A percentile compares a stretch with the other conserved stretches of the same genome.
These are phyloP conservation scores for Haplochromis burtoni DNA, from an alignment of 2,113 vertebrate species.

Conservation along the genomic window DNA sequence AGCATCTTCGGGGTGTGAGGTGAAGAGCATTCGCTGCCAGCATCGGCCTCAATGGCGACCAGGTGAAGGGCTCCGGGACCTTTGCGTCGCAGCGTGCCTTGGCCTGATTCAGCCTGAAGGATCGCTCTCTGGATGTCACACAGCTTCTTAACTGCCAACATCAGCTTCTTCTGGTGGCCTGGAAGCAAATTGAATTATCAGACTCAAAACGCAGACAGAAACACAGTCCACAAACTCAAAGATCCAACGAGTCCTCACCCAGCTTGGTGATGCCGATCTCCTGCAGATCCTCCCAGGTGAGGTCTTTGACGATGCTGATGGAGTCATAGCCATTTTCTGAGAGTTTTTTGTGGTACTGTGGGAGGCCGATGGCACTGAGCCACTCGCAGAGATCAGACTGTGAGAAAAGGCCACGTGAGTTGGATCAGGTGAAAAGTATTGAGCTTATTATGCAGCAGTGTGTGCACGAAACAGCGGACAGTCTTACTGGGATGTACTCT, in stretches of 20 bases:
- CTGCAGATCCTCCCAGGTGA: slow-evolving; percentile 94
- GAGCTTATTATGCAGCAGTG: not conserved
- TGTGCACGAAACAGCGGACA: not conserved
- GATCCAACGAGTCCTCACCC: slow-evolving; percentile 65
- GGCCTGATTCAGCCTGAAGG: slow-evolving; percentile 69
- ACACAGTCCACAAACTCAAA: not conserved
- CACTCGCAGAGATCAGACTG: slow-evolving; percentile 87
- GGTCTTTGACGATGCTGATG: slow-evolving; percentile 85
- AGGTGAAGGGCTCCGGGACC: slow-evolving; percentile 71
- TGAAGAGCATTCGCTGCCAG: slow-evolving; percentile 66
- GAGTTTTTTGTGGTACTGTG: slow-evolving; percentile 90
- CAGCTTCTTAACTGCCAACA: slow-evolving; percentile 90
- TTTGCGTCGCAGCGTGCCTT: slow-evolving; percentile 72
- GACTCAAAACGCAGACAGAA: not conserved
- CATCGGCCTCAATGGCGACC: slow-evolving; percentile 83
- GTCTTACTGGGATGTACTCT: slow-evolving; percentile 83
- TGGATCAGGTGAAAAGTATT: not conserved
- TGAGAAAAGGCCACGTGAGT: not conserved
- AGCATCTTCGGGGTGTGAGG: slow-evolving; percentile 78
- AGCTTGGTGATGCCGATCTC: slow-evolving; percentile 94
- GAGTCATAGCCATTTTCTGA: slow-evolving; percentile 91
- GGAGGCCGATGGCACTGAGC: slow-evolving; percentile 87
- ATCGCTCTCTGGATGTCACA: slow-evolving; percentile 82
- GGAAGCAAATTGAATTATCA: not conserved
- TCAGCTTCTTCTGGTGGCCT: slow-evolving; percentile 98